A percentile compares a stretch with the other conserved stretches of the same genome.
phyloP scores from a whole-genome alignment of 2,797 vertebrate genomes.

The Cryptoblepharus egeriae region DNA sequence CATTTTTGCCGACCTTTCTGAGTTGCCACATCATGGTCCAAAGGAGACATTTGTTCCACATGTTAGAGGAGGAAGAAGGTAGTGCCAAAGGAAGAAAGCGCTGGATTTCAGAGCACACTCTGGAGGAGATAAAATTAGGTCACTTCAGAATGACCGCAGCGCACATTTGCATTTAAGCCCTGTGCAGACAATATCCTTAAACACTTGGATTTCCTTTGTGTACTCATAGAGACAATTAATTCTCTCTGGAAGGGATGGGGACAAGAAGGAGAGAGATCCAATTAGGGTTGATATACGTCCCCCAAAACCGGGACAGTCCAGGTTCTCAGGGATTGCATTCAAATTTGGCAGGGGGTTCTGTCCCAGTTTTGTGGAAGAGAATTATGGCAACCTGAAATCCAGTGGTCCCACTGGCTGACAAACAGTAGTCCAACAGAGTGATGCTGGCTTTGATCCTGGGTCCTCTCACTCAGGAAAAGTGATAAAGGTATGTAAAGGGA shows the following conservation, averaged over 20 bases:
- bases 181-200: constrained; percentile 15
- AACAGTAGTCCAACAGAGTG: neutral
- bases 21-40: constrained; percentile 69
- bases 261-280: rapidly evolving
- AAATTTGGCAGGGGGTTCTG: no score
- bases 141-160: constrained; percentile 50
- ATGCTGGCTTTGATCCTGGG: rapidly evolving
- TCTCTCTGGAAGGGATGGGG: neutral
- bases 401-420: neutral
- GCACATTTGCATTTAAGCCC: constrained; percentile 22
- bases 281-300: no score
- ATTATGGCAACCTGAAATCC: no score
- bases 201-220: neutral
- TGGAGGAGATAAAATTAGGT: constrained; percentile 33
- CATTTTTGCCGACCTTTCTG: constrained; percentile 65
- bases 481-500: neutral
- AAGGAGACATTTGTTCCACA: constrained; percentile 74
- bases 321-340: no score
- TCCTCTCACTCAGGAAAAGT: neutral
- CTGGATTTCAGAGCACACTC: neutral
- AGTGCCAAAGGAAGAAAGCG: constrained; percentile 57
- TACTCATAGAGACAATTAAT: neutral
- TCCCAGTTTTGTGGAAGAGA: no score
- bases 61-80: constrained; percentile 65
- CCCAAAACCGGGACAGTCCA: no score